Conservation (phyloP, 2,113 vertebrate species). For the Anthoscopus minutus region DNA sequence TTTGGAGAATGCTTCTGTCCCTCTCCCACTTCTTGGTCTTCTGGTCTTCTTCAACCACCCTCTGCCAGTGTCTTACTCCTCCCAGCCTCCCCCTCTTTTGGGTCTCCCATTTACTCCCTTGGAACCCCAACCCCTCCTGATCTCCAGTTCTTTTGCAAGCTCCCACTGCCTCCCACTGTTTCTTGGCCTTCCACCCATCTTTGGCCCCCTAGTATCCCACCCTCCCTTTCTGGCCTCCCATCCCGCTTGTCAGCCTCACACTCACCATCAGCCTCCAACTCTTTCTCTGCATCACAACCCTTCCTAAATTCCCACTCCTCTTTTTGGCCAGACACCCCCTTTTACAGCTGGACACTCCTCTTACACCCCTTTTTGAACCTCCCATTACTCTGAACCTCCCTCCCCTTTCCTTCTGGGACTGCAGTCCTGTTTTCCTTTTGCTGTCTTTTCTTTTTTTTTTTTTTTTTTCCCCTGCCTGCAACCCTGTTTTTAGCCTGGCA, state of each 20-base stretch:
- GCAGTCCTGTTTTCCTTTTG: background rate
- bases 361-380: background rate
- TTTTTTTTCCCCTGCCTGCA: background rate
- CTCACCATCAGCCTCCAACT: background rate
- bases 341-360: background rate
- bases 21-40: background rate
- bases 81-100: background rate
- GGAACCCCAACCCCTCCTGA: background rate
- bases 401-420: background rate
- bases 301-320: background rate
- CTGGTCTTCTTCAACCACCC: background rate
- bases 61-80: background rate
- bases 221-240: background rate
- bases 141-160: background rate
- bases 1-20: background rate
- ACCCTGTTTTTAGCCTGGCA: background rate
- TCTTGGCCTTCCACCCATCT: background rate
- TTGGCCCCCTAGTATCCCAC: background rate
- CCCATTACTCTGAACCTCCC: background rate
- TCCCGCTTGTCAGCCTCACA: background rate
- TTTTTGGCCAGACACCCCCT: background rate
- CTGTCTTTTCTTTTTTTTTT: background rate
- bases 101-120: background rate
- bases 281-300: background rate
- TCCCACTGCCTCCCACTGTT: rapidly evolving